Evolutionary conservation across 1,140 invertebrate species (phyloP).

Genomic region (Dufourea novaeangliae): DNA sequence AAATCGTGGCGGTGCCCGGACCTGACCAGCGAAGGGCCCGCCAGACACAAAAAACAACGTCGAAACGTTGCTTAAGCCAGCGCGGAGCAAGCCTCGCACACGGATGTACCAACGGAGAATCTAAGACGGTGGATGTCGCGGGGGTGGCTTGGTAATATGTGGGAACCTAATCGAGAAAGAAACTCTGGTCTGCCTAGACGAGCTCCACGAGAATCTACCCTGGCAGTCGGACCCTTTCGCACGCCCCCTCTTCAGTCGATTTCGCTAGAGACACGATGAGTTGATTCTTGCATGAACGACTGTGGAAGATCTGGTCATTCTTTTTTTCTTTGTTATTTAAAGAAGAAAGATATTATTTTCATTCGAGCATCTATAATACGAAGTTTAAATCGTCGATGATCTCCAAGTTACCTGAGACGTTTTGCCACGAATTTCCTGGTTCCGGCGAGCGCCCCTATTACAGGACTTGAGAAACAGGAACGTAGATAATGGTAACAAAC

Average conservation of each 20-base stretch:
- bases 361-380: not conserved
- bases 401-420: not conserved
- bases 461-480: constrained; percentile 45
- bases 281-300: not conserved
- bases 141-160: constrained; percentile 80
- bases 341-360: too few species aligned
- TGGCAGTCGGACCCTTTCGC: constrained; percentile 3
- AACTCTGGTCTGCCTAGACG: constrained; percentile 44
- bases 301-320: too few species aligned
- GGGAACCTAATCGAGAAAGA: constrained; percentile 74
- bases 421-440: constrained; percentile 17
- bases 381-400: not conserved
- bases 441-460: not conserved
- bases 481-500: constrained; percentile 76
- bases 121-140: constrained; percentile 67
- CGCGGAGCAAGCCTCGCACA: constrained; percentile 62
- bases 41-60: constrained; percentile 83
- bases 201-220: constrained; percentile 22
- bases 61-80: constrained; percentile 74
- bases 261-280: not conserved
- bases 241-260: not conserved
- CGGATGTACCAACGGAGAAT: constrained; percentile 42
- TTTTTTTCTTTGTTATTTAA: too few species aligned
- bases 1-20: constrained; percentile 81
- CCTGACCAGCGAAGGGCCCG: constrained; percentile 79